Percentiles rank a stretch among this genome's conserved stretches.
These are phyloP conservation scores for Pitta sordida DNA, from an alignment of 2,113 vertebrate genomes.

Conservation along the genomic window DNA sequence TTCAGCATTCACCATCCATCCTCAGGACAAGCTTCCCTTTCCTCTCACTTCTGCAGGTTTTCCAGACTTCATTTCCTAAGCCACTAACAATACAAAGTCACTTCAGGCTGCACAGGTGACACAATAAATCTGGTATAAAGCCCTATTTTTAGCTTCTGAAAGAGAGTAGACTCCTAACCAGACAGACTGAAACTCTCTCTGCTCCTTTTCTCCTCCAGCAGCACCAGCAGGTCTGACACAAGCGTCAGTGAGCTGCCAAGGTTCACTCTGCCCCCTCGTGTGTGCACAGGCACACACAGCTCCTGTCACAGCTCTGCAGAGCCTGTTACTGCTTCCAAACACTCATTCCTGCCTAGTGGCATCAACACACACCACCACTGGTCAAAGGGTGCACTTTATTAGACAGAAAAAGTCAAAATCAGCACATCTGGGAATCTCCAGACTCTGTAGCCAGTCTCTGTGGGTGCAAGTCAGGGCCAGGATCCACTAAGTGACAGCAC, in stretches of 20 bases:
- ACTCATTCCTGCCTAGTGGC: not conserved
- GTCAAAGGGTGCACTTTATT: not conserved
- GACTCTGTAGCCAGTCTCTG: not conserved
- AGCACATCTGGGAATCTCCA: not conserved
- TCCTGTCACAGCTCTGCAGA: not conserved
- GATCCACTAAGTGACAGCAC: not conserved
- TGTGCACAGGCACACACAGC: not conserved
- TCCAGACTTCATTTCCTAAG: not conserved
- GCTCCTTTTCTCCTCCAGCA: not conserved
- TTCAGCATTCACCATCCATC: not conserved
- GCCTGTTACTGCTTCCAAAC: not conserved
- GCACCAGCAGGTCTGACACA: not conserved
- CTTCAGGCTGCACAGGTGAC: not conserved
- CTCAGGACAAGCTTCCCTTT: not conserved
- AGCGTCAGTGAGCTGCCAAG: not conserved
- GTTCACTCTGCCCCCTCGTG: not conserved
- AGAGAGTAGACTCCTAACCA: not conserved
- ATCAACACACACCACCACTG: rapidly evolving
- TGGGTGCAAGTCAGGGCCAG: not conserved
- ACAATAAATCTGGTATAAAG: not conserved
- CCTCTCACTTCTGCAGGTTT: not conserved
- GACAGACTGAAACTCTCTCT: not conserved
- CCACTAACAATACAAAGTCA: not conserved
- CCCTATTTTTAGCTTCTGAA: not conserved
- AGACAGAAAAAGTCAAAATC: not conserved